A percentile compares a stretch with the other conserved stretches of the same genome.
Evolutionary conservation across 2,888 invertebrate genomes (phyloP).

Genomic region (Acleris holmiana): DNA sequence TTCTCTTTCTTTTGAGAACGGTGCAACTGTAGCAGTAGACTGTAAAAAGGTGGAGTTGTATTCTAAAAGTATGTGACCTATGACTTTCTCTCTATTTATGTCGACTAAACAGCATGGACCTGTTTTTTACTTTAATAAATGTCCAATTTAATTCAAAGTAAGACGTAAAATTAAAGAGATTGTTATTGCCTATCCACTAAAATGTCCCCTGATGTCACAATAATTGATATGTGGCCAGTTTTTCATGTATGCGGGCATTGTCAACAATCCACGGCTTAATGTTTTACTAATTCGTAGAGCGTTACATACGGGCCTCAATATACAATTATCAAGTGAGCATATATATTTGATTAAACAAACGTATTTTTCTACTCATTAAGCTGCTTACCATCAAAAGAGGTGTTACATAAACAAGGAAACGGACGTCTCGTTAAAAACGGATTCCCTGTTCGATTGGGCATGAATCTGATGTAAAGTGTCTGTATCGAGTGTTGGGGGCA

Average conservation of each 20-base stretch:
- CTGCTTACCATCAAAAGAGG: constrained; percentile 58
- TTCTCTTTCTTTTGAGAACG: constrained; percentile 62
- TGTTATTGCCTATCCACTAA: constrained; percentile 72
- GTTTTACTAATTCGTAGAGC: constrained; percentile 69
- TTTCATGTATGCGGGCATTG: constrained; percentile 73
- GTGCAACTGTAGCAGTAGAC: constrained; percentile 62
- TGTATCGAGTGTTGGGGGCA: constrained; percentile 73
- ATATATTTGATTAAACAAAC: constrained; percentile 12
- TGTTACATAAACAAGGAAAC: constrained; percentile 72
- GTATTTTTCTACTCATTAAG: background rate
- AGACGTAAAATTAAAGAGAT: constrained; percentile 70
- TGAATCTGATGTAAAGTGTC: constrained; percentile 72
- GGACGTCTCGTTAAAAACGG: constrained; percentile 70
- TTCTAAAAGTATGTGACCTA: constrained; percentile 59
- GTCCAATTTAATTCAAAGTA: constrained; percentile 51
- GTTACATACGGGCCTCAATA: constrained; percentile 66
- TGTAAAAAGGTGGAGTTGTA: constrained; percentile 74
- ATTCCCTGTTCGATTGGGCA: constrained; percentile 69
- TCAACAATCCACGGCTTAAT: constrained; percentile 55
- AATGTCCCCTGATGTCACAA: constrained; percentile 70
- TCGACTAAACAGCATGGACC: background rate
- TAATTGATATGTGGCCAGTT: constrained; percentile 77
- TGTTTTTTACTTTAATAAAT: constrained; percentile 37
- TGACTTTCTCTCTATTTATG: constrained; percentile 48
- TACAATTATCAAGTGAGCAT: constrained; percentile 39